Percentiles rank a stretch among this genome's conserved stretches.
Conservation (phyloP, 2,113 vertebrate species). For the Macquaria australasica region DNA sequence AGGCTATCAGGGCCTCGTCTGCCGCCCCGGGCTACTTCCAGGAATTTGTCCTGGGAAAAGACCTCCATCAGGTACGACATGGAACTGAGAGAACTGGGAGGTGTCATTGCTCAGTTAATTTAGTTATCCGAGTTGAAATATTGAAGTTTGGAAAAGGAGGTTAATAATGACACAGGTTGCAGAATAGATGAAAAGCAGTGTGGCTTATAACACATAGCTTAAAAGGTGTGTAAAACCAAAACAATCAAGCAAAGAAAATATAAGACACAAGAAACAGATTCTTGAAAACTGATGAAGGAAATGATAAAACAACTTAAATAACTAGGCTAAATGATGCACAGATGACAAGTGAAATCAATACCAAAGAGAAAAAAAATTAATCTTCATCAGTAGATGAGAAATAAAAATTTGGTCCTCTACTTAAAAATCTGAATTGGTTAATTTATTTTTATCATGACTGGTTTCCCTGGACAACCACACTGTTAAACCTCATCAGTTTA, state of each 20-base stretch:
- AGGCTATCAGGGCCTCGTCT: conserved; percentile 96
- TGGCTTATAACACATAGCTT: neutral
- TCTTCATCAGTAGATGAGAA: too few relatives aligned
- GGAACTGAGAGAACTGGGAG: neutral
- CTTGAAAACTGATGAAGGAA: too few relatives aligned
- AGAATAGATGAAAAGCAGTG: neutral
- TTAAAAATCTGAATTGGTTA: too few relatives aligned
- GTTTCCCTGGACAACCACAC: neutral
- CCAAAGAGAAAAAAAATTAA: too few relatives aligned
- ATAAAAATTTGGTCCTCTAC: too few relatives aligned
- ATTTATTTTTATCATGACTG: neutral
- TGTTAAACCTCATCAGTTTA: neutral
- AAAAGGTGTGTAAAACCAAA: neutral
- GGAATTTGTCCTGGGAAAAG: conserved; percentile 91
- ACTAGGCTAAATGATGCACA: neutral
- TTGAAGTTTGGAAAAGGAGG: neutral
- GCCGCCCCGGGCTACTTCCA: conserved; percentile 98
- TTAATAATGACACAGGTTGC: neutral
- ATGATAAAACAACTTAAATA: neutral
- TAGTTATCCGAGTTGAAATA: neutral
- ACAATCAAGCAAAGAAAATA: too few relatives aligned
- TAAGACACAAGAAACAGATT: too few relatives aligned
- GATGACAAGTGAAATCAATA: neutral
- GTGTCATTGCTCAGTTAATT: neutral
- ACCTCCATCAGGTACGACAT: conserved; percentile 93